These are phyloP conservation scores for Harmothoe impar DNA, from an alignment of 2,888 invertebrate genomes.

Conservation along the genomic window DNA sequence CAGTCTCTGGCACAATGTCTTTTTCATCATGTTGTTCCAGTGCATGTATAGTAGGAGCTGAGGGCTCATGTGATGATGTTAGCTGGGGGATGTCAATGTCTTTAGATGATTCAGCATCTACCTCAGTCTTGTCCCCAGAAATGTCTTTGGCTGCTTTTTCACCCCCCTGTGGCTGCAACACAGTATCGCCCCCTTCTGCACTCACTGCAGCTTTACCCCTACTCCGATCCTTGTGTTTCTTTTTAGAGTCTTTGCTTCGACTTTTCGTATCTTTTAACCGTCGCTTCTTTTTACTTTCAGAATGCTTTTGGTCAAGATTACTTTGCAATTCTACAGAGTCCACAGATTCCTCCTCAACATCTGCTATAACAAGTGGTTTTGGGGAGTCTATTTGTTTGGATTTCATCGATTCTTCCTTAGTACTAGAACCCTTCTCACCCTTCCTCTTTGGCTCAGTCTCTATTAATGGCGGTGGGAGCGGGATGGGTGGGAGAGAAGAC, in stretches of 20 bases:
- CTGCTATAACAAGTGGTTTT: not conserved
- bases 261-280: constrained; percentile 43
- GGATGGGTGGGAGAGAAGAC: constrained; percentile 22
- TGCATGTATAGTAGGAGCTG: not conserved
- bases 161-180: not conserved
- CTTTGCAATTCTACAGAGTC: not conserved
- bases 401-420: not conserved
- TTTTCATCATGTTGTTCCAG: not conserved
- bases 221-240: constrained; percentile 33
- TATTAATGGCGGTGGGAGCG: not conserved
- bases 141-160: not conserved
- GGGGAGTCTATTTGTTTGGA: constrained; percentile 28
- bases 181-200: not conserved
- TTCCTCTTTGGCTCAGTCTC: not conserved
- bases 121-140: not conserved
- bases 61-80: not conserved
- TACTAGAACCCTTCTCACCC: not conserved
- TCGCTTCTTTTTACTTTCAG: constrained; percentile 50
- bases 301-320: constrained; percentile 5
- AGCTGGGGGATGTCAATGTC: not conserved
- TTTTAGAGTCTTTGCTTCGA: constrained; percentile 60
- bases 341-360: not conserved
- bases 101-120: not conserved
- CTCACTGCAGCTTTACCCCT: not conserved
- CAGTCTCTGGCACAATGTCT: constrained; percentile 23